Conservation (phyloP, 2,797 vertebrate genomes). For the Crypturellus tataupa region DNA sequence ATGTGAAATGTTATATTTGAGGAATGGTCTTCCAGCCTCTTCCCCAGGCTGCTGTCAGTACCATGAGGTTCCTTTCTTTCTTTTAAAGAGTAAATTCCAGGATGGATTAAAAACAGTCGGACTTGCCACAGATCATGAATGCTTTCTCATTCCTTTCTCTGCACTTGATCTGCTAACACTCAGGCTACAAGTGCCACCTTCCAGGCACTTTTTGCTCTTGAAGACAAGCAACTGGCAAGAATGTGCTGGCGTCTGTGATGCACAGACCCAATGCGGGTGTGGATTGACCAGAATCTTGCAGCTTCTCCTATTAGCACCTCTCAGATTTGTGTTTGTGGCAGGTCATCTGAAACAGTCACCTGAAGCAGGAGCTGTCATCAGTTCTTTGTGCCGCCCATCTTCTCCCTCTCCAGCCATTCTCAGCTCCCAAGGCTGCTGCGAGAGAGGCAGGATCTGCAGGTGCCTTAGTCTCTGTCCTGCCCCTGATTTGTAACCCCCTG, state of each 20-base stretch:
- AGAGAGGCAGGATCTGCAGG: background rate
- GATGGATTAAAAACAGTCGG: background rate
- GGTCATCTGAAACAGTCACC: background rate
- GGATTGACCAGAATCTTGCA: background rate
- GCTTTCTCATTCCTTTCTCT: background rate
- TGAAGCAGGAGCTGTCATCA: background rate
- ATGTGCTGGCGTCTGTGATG: background rate
- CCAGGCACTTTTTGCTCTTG: background rate
- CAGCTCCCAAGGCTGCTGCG: background rate
- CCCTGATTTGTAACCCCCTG: background rate
- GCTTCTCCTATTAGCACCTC: slow-evolving; percentile 1
- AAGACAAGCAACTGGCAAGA: background rate
- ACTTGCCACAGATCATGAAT: background rate
- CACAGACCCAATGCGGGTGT: background rate
- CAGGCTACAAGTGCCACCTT: background rate
- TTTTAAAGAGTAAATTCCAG: background rate
- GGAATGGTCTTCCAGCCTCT: background rate
- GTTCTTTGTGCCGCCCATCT: background rate
- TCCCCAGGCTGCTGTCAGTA: background rate
- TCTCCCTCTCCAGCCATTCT: background rate
- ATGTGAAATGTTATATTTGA: background rate
- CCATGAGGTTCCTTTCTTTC: background rate
- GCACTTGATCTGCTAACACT: background rate
- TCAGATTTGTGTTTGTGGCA: background rate
- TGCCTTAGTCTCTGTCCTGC: background rate